These are phyloP conservation scores for Sympetrum striolatum DNA, from an alignment of 2,888 invertebrate genomes.

Conservation along the genomic window DNA sequence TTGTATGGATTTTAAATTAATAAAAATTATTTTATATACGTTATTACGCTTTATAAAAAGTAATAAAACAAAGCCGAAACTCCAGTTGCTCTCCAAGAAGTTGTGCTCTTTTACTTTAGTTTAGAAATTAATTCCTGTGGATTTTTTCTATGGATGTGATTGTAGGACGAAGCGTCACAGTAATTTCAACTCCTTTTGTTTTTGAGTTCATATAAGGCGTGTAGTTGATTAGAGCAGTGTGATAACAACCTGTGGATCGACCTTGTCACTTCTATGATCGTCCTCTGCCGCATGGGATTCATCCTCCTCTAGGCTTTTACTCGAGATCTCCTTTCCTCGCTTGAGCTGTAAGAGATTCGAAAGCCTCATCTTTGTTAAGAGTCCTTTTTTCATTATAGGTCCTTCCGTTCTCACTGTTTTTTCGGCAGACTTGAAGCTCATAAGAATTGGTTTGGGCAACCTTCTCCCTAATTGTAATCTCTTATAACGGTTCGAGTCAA, in stretches of 20 bases:
- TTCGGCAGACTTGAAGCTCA: neutral
- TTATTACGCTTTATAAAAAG: too few species aligned
- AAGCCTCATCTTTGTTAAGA: neutral
- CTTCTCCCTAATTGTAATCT: too few species aligned
- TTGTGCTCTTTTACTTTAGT: neutral
- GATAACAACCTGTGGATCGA: neutral
- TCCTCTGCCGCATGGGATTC: neutral
- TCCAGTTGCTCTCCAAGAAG: too few species aligned
- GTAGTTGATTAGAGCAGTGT: neutral
- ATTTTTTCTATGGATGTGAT: neutral
- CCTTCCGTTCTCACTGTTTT: neutral
- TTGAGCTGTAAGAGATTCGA: neutral
- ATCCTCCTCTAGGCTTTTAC: neutral
- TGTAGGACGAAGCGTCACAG: too few species aligned
- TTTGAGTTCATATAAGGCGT: neutral
- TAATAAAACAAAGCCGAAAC: too few species aligned
- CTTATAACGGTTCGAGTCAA: too few species aligned
- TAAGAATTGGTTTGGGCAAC: too few species aligned
- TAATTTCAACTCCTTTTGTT: too few species aligned
- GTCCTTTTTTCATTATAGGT: neutral
- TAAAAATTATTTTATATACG: too few species aligned
- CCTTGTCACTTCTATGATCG: neutral
- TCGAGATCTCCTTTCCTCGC: neutral
- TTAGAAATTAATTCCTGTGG: neutral
- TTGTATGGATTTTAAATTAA: too few species aligned